A percentile compares a stretch with the other conserved stretches of the same genome.
Conservation (phyloP, 2,888 invertebrate species). For the Lydus trimaculatus region DNA sequence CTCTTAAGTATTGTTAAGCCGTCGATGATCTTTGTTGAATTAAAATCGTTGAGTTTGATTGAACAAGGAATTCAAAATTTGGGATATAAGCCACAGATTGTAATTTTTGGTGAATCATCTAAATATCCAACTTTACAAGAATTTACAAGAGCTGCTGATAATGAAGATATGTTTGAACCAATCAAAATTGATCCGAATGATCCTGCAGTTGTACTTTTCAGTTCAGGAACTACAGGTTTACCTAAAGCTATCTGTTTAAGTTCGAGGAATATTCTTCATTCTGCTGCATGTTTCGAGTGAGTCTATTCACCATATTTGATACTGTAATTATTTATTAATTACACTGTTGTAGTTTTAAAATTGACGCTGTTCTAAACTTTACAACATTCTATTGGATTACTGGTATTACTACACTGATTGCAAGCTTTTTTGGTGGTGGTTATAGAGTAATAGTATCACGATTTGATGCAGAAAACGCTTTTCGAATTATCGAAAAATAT, state of each 20-base stretch:
- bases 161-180: slow-evolving; percentile 18
- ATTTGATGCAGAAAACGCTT: slow-evolving; percentile 38
- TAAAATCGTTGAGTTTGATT: slow-evolving; percentile 31
- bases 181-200: slow-evolving; percentile 27
- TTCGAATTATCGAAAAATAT: slow-evolving; percentile 41
- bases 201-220: slow-evolving; percentile 49
- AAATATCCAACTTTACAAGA: slow-evolving; percentile 33
- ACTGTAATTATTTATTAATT: not conserved
- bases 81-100: slow-evolving; percentile 12
- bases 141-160: slow-evolving; percentile 25
- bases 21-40: slow-evolving; percentile 33
- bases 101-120: slow-evolving; percentile 37
- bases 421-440: slow-evolving; percentile 37
- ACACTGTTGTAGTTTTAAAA: slow-evolving; percentile 31
- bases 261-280: slow-evolving; percentile 35
- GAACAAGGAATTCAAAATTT: slow-evolving; percentile 32
- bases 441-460: slow-evolving; percentile 36
- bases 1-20: slow-evolving; percentile 37
- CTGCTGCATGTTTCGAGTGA: slow-evolving; percentile 19
- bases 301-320: not conserved
- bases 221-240: slow-evolving; percentile 52
- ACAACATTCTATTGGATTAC: slow-evolving; percentile 50
- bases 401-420: slow-evolving; percentile 34
- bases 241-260: slow-evolving; percentile 50
- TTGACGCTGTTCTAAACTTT: slow-evolving; percentile 31